Percentiles rank a stretch among this genome's conserved stretches.
These are phyloP conservation scores for Mastomys coucha DNA, from an alignment of 2,113 vertebrate species.

Conservation along the genomic window DNA sequence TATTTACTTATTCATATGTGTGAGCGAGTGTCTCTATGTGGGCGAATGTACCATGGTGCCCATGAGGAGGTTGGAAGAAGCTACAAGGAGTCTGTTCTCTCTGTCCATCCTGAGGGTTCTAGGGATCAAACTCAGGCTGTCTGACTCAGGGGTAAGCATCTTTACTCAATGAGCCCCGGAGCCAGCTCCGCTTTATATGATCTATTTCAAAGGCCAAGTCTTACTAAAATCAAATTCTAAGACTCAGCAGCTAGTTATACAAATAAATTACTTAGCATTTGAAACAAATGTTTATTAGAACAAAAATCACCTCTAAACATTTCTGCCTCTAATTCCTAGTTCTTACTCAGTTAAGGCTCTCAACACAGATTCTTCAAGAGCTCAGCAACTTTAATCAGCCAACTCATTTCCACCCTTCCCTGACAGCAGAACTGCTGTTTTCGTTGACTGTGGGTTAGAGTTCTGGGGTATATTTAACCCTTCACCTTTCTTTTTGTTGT, in stretches of 20 bases:
- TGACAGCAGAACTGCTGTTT: background rate
- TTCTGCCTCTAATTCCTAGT: constrained; percentile 9
- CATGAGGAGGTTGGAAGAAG: background rate
- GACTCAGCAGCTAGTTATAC: background rate
- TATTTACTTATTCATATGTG: background rate
- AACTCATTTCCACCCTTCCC: background rate
- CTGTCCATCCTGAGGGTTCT: background rate
- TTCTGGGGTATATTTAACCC: background rate
- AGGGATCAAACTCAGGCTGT: background rate
- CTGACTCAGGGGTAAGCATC: background rate
- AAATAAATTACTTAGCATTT: constrained; percentile 28
- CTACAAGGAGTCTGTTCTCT: background rate
- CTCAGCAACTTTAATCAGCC: background rate
- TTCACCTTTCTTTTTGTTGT: background rate
- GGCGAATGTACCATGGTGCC: background rate
- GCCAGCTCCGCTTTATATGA: background rate
- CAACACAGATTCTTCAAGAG: background rate
- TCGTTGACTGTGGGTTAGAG: background rate
- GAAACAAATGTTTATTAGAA: constrained; percentile 43
- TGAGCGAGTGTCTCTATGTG: background rate
- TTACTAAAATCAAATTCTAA: constrained; percentile 29
- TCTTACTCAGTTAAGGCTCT: background rate
- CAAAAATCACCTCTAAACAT: constrained; percentile 4
- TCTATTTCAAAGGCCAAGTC: constrained; percentile 23
- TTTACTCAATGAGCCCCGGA: background rate